Base-by-base conservation (phyloP, 2,113 vertebrate species). In the Thinocorus orbignyianus region DNA sequence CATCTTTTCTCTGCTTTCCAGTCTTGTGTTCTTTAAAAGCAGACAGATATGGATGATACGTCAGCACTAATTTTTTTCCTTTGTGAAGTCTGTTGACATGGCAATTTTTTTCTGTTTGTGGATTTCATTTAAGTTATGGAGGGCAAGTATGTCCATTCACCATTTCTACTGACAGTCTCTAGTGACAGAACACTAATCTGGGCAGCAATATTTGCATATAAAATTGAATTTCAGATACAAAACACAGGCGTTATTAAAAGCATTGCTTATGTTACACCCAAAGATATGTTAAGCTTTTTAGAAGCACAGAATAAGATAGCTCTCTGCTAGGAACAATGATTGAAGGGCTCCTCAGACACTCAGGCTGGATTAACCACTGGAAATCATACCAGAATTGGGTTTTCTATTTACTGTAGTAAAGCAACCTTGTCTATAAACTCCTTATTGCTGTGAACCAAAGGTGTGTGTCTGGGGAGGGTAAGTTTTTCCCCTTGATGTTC, bases 401-500 rank as follows among this genome's bases (percentile, higher is more conserved):
- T 93, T 96, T 95, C 88, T 94, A 87, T 87, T 92, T 92, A 94
- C 88, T 87, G 71, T 57, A 91, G 81, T 91, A 96, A 91, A 86
- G 85, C 70, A 91, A 76, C 48, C 37, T 81, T 78, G 76, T 83
- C 95, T 92, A 93, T 95, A 95, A 97, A 93, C 81, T 93, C 72
- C 94, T 95, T 95, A 88, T 85, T 94, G 96, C 87, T 84, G 77
- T 70, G 92, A 91, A 96, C 44, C 71, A 90, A 93, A 97, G 96
- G 96, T 96, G 97, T 94, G 79, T 73, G 91, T 93, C 95, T 95
- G 96, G 93, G 87, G 94, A 96, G 69, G 80, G 95, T 74, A 91
- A 95, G 86, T 19, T 88, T 89, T 96, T 93, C 58, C 94, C 96
- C 97, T 97, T 97, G 97, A 97, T 97, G 95, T 97, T 97, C 86